Evolutionary conservation across 2,888 invertebrate genomes (phyloP).

Genomic region (Agapostemon virescens): DNA sequence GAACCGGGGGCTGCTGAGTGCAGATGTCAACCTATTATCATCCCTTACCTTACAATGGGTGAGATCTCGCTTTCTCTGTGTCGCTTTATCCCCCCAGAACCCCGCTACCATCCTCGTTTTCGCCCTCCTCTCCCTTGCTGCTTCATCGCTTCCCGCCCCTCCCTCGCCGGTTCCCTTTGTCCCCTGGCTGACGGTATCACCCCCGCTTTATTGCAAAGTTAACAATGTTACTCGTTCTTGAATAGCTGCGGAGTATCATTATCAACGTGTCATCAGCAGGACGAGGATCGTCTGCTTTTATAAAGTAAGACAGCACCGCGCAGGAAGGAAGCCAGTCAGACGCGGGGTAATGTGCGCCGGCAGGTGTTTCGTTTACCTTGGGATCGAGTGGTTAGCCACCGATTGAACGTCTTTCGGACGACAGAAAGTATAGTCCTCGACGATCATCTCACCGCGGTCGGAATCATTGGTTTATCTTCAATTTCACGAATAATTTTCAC

Average conservation of each 20-base stretch:
- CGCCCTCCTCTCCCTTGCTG: slow-evolving; percentile 41
- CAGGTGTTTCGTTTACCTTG: slow-evolving; percentile 45
- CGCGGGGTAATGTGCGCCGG: slow-evolving; percentile 27
- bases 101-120: slow-evolving; percentile 34
- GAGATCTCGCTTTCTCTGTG: slow-evolving; percentile 72
- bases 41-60: slow-evolving; percentile 74
- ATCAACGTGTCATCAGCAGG: slow-evolving; percentile 78
- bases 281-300: slow-evolving; percentile 67
- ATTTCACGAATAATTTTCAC: background rate
- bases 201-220: slow-evolving; percentile 77
- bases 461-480: background rate
- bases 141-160: slow-evolving; percentile 44
- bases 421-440: background rate
- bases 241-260: slow-evolving; percentile 78
- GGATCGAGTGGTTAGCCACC: slow-evolving; percentile 1
- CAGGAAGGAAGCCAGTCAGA: slow-evolving; percentile 52
- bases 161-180: slow-evolving; percentile 23
- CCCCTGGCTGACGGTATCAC: slow-evolving; percentile 46
- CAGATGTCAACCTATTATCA: slow-evolving; percentile 81
- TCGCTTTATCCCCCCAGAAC: slow-evolving; percentile 62
- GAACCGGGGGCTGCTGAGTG: slow-evolving; percentile 77
- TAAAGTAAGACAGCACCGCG: slow-evolving; percentile 62
- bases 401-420: background rate
- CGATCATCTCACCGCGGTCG: background rate
- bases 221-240: slow-evolving; percentile 79